Base-by-base conservation (phyloP, 2,797 vertebrate genomes). In the Macrochelys suwanniensis region DNA sequence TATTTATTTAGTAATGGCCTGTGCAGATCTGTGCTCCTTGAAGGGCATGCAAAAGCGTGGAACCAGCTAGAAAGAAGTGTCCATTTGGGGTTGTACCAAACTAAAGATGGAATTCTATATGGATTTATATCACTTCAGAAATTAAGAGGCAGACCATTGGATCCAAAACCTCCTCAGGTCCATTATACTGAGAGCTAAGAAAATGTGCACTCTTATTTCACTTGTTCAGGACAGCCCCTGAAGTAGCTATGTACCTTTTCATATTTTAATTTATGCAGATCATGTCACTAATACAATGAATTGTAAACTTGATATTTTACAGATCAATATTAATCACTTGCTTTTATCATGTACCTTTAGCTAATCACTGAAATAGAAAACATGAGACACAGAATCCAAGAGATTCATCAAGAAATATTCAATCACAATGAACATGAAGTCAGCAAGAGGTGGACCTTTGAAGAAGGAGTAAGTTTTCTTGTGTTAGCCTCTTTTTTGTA, bases 391-490 rank as follows among this genome's bases (percentile, higher is more conserved):
- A 99, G 99, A 97, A 99, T 99, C 94, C 99, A 98, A 93, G 99
- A 99, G 98, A 98, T 98, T 57, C 99, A 99, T 11, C 99, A 99
- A 96, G 99, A 99, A 97, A 98, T 99, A 90, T 99, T 99, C 98
- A 99, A 99, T 98, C 99, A 99, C 98, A 99, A 99, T 50, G 99
- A 99, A 89, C 99, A 99, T 33, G 99, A 99, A 99, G 99, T 99
- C 98, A 99, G 99, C 98, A 99, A 99, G 97, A 99, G 99, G 81
- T 99, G 99, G 99, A 98, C 99, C 45, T 99, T 99, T 97, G 99
- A 99, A 95, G 99, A 99, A 98, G 99, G 98, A 98, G 99, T 99
- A 97, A 98, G 99, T 98, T 7, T 80, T 79, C 89, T 85, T 91
- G 42, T 91, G 87, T 93, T 86, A 7, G 88, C 90, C 89, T 6